Base-by-base conservation (phyloP, 2,797 vertebrate genomes). In the Bradypodion ventrale region DNA sequence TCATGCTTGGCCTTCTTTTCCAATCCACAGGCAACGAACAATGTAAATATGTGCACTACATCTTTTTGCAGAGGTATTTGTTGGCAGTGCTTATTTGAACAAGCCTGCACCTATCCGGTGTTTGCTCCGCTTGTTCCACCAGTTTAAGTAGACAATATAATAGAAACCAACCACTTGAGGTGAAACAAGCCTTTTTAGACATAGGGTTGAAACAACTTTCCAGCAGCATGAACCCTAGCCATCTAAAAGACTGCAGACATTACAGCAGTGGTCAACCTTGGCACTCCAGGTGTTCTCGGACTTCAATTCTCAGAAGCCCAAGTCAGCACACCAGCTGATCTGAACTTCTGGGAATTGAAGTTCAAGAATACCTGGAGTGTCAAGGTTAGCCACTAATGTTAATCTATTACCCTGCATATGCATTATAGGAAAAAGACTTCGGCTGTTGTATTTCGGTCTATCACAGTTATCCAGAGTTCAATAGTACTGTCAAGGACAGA, bases 141-240 rank as follows among this genome's bases (percentile, higher is more conserved):
- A 79, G 78, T 87, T 87, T 77, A 84, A 40, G 62, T 27, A 16
- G 87, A 84, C 1, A 52, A 65, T 7, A 0, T n/a, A 78, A 87
- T 59, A 52, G 85, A 84, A 88, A 89, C 73, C 65, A 89, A 80
- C 25, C 69, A 25, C 25, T 27, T 37, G 9, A 40, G 44, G 12
- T 76, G 60, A 82, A 88, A 80, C 63, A 3, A 66, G 77, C n/a
- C 68, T 85, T 66, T 66, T 68, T 63, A 80, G 16, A 86, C 81
- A n/a, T n/a, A 62, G 87, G 13, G 13, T 10, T 69, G 63, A 75
- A 68, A 60, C 23, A 9, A 15, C 49, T 23, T 40, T 32, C 21
- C 7, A 66, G 13, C 21, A 44, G 49, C 32, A 32, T 46, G 49
- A 32, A 4, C 42, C 19, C 29, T 84, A 21, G 21, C 29, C n/a